Evolutionary conservation across 2,797 vertebrate species (phyloP).

Genomic region (Orestias chungarensis): DNA sequence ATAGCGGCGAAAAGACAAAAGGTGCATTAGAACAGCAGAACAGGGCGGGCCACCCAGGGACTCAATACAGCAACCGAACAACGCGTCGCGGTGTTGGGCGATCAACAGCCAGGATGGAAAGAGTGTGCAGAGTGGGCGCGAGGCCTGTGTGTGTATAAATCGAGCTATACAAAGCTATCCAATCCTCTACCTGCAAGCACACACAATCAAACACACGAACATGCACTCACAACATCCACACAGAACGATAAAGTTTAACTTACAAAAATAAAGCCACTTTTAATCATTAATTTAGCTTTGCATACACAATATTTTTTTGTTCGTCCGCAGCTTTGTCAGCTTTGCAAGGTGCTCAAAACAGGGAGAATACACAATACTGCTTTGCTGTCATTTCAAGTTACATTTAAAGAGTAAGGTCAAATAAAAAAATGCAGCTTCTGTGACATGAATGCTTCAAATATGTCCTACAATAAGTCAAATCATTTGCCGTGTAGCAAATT

Average conservation of each 20-base stretch:
- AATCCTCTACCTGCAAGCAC: conserved; percentile 39
- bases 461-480: not conserved
- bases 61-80: conserved; percentile 47
- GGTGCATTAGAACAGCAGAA: conserved; percentile 59
- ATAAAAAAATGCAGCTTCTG: not conserved
- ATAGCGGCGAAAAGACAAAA: conserved; percentile 67
- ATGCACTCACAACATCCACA: not conserved
- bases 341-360: not conserved
- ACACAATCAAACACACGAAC: not conserved
- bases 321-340: conserved; percentile 1
- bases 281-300: too few species aligned
- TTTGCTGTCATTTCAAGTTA: not conserved
- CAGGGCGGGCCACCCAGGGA: conserved; percentile 63
- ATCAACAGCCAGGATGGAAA: conserved; percentile 14
- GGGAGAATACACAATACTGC: conserved; percentile 2
- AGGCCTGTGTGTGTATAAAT: conserved; percentile 17
- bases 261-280: too few species aligned
- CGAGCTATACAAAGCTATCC: conserved; percentile 24
- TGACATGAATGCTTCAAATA: not conserved
- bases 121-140: conserved; percentile 7
- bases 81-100: conserved; percentile 37
- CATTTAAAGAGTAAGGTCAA: not conserved
- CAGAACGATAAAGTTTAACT: not conserved
- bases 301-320: not conserved
- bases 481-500: not conserved